phyloP scores from a whole-genome alignment of 1,140 invertebrate genomes.

The Antheraea mylitta region DNA sequence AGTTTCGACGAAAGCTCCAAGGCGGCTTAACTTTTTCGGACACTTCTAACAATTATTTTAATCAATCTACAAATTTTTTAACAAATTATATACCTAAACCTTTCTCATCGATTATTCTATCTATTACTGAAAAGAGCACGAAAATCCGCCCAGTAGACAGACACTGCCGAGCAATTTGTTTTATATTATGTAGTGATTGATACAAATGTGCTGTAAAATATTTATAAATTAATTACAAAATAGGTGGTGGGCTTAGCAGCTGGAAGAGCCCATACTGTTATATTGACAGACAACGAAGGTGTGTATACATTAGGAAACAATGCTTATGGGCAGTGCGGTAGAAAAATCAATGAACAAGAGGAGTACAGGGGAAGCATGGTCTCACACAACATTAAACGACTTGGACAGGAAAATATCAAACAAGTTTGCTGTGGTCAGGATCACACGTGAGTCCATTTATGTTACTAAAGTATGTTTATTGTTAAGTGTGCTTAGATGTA shows the following conservation, averaged over 20 bases:
- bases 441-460: slow-evolving; percentile 81
- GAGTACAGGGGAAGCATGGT: slow-evolving; percentile 83
- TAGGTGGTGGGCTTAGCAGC: slow-evolving; percentile 81
- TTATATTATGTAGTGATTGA: no score
- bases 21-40: no score
- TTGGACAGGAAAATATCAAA: slow-evolving; percentile 83
- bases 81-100: no score
- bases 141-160: no score
- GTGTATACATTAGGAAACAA: slow-evolving; percentile 95
- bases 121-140: no score
- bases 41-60: no score
- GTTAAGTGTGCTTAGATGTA: background rate
- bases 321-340: slow-evolving; percentile 95
- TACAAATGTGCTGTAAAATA: no score
- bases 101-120: no score
- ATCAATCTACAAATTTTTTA: no score
- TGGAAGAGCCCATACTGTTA: slow-evolving; percentile 92
- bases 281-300: slow-evolving; percentile 88
- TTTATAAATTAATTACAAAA: no score
- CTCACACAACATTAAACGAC: slow-evolving; percentile 82
- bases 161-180: no score
- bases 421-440: slow-evolving; percentile 93
- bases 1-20: no score
- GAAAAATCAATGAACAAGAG: slow-evolving; percentile 89
- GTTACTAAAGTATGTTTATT: background rate